Base-by-base conservation (phyloP, 1,140 invertebrate species). In the Zaprionus davidi region DNA sequence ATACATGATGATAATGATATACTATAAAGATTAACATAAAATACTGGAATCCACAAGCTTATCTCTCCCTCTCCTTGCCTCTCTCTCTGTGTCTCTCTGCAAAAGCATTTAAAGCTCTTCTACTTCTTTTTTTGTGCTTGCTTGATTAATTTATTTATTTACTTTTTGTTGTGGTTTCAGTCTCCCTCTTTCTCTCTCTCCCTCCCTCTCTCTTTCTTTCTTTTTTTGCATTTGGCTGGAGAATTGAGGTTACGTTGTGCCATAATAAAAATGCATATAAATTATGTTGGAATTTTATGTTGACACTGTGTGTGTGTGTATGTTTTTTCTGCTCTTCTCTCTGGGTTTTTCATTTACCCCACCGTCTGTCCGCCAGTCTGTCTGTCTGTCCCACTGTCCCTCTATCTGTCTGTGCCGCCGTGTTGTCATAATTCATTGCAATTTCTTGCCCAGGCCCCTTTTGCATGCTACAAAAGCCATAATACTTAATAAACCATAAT, bases 401-500 rank as follows among this genome's bases (percentile, higher is more conserved):
- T 58, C 12, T 41, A 28, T 53, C 28, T 56, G 13, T 41, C 34
- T 41, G 63, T 13, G 34, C 9, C 28, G 2, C 36, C 36, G n/a
- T 64, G 6, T 15, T n/a, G 28, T 17, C 55, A 41, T 64, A 71
- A 76, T 71, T 76, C 55, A 76, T 53, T 65, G 59, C 68, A 65
- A 59, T 66, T 76, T 57, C 17, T 24, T 22, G 46, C 46, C 46
- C 36, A 55, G 57, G 7, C 41, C 20, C 41, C 15, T 53, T 71
- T 49, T 34, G 20, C 36, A 44, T 63, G 22, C 31, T 53, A n/a
- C 46, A 67, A 51, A 49, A 34, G 44, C 55, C 56, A 73, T 68
- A 60, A 68, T 68, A 68, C 64, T 73, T 68, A 44, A 60, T 68
- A 53, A 73, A 73, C 44, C 65, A 55, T 73, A 59, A 59, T 72